Evolutionary conservation across 2,113 vertebrate genomes (phyloP), one percentile per base, ranked within the genome.

Genomic region (Globicephala melas): DNA sequence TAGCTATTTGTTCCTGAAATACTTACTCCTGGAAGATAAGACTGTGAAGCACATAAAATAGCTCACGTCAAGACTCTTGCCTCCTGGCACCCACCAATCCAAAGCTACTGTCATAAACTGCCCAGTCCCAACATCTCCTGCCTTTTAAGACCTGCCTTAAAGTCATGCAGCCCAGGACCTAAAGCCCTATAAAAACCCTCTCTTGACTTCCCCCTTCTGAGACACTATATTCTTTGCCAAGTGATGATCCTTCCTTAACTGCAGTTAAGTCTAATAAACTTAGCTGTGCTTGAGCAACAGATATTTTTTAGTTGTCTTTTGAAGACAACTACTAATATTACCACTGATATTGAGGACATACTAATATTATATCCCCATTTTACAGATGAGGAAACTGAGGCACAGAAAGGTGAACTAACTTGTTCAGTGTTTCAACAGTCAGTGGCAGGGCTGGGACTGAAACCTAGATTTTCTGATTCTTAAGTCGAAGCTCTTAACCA

Each of bases 401-500:
- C 25, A 95, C 13, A 89, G 36, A 94, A 76, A 91, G 31, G 47
- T 44, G 8, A 94, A 95, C 25, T 93, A 73, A 81, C 11, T 53
- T 70, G 9, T 93, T 47, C 23, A 91, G 1, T 77, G 6, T 95
- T 93, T 96, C 50, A 58, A 85, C 71, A 89, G 58, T 67, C 79
- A 94, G 55, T 62, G 79, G 13, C 63, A 97, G 92, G 60, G 23
- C 28, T 83, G 28, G 6, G 6, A 91, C 68, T 81, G 70, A 93
- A 89, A 53, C 36, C 62, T 65, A 90, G 50, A 41, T 88, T 89
- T 89, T 96, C 36, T 79, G 36, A 73, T 17, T 53, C 53, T 92
- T 12, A 79, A 94, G 70, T 94, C 23, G n/a, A 90, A 84, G 25
- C 36, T 96, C 62, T 83, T 92, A 63, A 89, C 21, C 25, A 96